phyloP scores from a whole-genome alignment of 1,140 invertebrate genomes.

The Charaxes varanes region DNA sequence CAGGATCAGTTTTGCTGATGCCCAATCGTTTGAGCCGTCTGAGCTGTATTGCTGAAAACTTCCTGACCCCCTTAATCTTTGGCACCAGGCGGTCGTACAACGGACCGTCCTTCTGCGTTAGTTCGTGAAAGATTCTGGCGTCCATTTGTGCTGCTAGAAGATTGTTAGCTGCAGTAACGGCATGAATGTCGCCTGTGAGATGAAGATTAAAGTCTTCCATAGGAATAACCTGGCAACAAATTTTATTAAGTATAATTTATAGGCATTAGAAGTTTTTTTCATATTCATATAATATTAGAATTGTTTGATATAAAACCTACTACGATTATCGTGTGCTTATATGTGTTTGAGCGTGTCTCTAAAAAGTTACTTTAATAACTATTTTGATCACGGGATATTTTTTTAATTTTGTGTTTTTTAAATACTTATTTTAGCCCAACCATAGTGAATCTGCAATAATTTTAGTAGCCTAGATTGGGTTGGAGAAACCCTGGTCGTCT shows the following conservation, averaged over 20 bases:
- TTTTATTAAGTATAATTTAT: too few relatives aligned
- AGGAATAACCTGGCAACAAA: slow-evolving; percentile 87
- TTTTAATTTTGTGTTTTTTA: too few relatives aligned
- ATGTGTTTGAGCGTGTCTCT: slow-evolving; percentile 7
- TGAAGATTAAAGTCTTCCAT: slow-evolving; percentile 99
- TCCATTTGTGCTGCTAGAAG: slow-evolving; percentile 95
- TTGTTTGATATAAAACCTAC: too few relatives aligned
- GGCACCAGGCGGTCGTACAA: slow-evolving; percentile 89
- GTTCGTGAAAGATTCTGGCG: slow-evolving; percentile 97
- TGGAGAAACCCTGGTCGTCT: too few relatives aligned
- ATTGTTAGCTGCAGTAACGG: slow-evolving; percentile 98
- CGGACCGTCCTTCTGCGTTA: slow-evolving; percentile 89
- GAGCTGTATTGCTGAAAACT: slow-evolving; percentile 90
- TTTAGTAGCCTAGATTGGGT: too few relatives aligned
- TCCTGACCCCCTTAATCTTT: slow-evolving; percentile 80
- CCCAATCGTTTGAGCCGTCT: slow-evolving; percentile 86
- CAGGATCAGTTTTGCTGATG: slow-evolving; percentile 92
- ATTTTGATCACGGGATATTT: too few relatives aligned
- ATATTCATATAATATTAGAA: too few relatives aligned
- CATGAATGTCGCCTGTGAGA: slow-evolving; percentile 98
- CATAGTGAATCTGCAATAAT: too few relatives aligned
- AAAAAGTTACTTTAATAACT: too few relatives aligned
- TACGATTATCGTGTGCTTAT: too few relatives aligned
- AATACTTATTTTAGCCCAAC: too few relatives aligned
- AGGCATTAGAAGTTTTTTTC: too few relatives aligned